These are phyloP conservation scores for Phorcus lineatus DNA, from an alignment of 2,888 invertebrate species.

Conservation along the genomic window DNA sequence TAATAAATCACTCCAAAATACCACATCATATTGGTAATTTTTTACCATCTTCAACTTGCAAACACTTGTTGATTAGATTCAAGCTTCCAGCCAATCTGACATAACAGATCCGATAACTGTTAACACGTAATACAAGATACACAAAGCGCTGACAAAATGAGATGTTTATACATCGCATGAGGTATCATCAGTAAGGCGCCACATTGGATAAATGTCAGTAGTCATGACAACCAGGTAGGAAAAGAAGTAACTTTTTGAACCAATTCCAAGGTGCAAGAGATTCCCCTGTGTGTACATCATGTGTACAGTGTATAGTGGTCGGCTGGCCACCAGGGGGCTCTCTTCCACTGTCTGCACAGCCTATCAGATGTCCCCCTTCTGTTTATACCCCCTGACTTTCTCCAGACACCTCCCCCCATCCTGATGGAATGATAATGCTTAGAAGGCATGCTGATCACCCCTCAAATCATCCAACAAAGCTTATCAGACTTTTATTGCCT, in stretches of 20 bases:
- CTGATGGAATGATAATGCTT: too few species aligned
- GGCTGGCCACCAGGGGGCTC: background rate
- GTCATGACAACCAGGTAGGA: conserved; percentile 4
- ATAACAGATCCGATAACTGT: too few species aligned
- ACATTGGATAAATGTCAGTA: conserved; percentile 1
- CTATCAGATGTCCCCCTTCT: background rate
- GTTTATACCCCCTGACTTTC: conserved; percentile 9
- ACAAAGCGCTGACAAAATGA: background rate
- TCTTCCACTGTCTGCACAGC: background rate
- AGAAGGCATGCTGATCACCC: too few species aligned
- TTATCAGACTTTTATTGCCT: too few species aligned
- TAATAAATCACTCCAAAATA: too few species aligned
- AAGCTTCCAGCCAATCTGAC: too few species aligned
- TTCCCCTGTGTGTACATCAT: background rate
- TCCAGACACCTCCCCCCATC: background rate
- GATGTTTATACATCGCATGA: background rate
- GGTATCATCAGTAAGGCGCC: background rate
- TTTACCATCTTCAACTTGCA: too few species aligned
- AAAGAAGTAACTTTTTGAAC: conserved; percentile 1
- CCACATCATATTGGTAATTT: too few species aligned
- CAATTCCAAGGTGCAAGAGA: background rate
- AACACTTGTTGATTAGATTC: too few species aligned
- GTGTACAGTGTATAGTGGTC: background rate
- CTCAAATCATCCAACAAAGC: too few species aligned
- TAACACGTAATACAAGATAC: too few species aligned